Evolutionary conservation across 2,888 invertebrate species (phyloP), one percentile per base, ranked within the genome.

Genomic region (Pristionchus arcanus): DNA sequence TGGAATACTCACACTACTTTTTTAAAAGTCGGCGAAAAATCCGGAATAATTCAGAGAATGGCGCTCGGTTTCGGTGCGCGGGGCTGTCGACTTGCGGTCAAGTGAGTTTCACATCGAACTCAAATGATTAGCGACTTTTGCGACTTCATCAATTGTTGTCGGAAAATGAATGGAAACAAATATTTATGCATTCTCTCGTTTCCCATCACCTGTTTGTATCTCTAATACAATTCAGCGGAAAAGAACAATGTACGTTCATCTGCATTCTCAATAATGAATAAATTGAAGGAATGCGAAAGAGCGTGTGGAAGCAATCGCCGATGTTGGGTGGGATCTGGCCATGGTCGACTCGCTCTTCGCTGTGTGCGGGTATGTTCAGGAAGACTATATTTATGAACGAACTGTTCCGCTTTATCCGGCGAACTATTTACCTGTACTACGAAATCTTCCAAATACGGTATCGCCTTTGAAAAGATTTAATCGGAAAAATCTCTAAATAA

Each of bases 271-370:
- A 71, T 31, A 68, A 68, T 28, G 25, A 68, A 68, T 68, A 28
- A 68, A 15, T 77, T 42, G 25, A 7, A 83, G 55, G 21, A 53
- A 83, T 25, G 55, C n/a, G n/a, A 53, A 7, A 42, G 63, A 63
- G 9, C 86, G 86, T 21, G 59, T 86, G 13, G n/a, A 66, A 5
- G 34, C 37, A 66, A 86, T 86, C 19, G 59, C 86, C 42, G 86
- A 42, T 21, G 19, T 34, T 3, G 53, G 28, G 11, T 63, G 86
- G 66, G 86, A 86, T 42, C 86, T 86, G 25, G 34, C 66, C 15
- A 66, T 86, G 63, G 34, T 63, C 63, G 86, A 86, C 34, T 86
- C 86, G 37, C 66, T 86, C 28, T 86, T 86, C n/a, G 34, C 86
- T 13, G 37, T 49, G 25, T 86, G 86, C 37, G 86, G 86, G 86